phyloP scores from a whole-genome alignment of 1,140 invertebrate genomes.

The Bicyclus anynana region DNA sequence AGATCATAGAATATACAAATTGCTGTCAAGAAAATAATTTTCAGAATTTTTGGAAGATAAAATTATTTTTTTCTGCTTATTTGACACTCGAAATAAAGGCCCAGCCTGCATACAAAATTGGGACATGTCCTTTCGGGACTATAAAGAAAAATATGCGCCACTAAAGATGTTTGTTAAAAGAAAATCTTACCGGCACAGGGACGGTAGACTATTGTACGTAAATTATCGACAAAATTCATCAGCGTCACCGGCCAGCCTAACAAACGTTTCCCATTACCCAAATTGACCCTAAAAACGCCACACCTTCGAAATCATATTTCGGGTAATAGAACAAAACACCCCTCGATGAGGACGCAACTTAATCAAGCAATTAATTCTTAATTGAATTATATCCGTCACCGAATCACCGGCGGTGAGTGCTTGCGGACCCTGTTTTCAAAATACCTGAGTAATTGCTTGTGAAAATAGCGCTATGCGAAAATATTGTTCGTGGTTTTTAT shows the following conservation, averaged over 20 bases:
- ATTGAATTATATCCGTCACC: conserved; percentile 72
- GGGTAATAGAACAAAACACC: conserved; percentile 55
- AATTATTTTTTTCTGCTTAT: no score
- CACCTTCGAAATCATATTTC: conserved; percentile 66
- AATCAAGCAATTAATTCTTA: conserved; percentile 73
- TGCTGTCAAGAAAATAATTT: no score
- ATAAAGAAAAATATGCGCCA: no score
- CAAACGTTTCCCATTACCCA: conserved; percentile 47
- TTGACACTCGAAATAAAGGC: no score
- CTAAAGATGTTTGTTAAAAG: no score
- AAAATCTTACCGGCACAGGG: not conserved
- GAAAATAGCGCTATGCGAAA: conserved; percentile 2
- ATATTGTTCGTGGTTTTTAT: not conserved
- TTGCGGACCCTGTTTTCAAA: conserved; percentile 27
- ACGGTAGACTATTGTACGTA: not conserved
- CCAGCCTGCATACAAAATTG: no score
- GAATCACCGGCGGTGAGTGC: conserved; percentile 31
- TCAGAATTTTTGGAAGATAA: no score
- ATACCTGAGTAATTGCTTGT: conserved; percentile 26
- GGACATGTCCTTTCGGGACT: no score
- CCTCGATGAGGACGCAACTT: conserved; percentile 60
- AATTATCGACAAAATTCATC: conserved; percentile 10
- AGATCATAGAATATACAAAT: no score
- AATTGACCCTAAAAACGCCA: conserved; percentile 53
- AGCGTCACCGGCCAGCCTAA: conserved; percentile 11